These are phyloP conservation scores for Nemapogon koenigi DNA, from an alignment of 2,888 invertebrate species.

Conservation along the genomic window DNA sequence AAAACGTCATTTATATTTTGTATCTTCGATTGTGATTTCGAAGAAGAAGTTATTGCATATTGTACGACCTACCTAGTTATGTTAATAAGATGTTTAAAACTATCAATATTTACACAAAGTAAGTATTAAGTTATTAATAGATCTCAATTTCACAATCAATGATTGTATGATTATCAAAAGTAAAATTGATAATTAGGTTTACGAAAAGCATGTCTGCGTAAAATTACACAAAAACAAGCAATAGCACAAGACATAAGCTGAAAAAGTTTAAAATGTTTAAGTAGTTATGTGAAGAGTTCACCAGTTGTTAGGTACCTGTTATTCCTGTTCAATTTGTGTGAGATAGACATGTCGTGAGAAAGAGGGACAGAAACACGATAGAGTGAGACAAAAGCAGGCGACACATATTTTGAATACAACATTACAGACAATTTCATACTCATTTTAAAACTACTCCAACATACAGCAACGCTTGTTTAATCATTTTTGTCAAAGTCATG, in stretches of 20 bases:
- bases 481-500: too few relatives aligned
- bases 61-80: too few relatives aligned
- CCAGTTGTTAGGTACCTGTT: slow-evolving; percentile 54
- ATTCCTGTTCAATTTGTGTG: slow-evolving; percentile 59
- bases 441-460: too few relatives aligned
- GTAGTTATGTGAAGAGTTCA: slow-evolving; percentile 27
- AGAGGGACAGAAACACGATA: slow-evolving; percentile 58
- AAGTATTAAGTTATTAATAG: too few relatives aligned
- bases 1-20: too few relatives aligned
- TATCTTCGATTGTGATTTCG: too few relatives aligned
- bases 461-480: too few relatives aligned
- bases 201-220: not conserved
- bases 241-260: slow-evolving; percentile 50
- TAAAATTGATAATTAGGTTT: not conserved
- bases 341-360: slow-evolving; percentile 59
- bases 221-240: slow-evolving; percentile 29
- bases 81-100: too few relatives aligned
- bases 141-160: not conserved
- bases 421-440: too few relatives aligned
- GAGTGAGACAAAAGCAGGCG: slow-evolving; percentile 60
- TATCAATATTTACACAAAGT: too few relatives aligned
- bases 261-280: slow-evolving; percentile 23
- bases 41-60: too few relatives aligned
- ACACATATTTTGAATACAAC: slow-evolving; percentile 28
- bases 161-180: not conserved